These are phyloP conservation scores for Leucophenga montana DNA, from an alignment of 2,888 invertebrate genomes.

Conservation along the genomic window DNA sequence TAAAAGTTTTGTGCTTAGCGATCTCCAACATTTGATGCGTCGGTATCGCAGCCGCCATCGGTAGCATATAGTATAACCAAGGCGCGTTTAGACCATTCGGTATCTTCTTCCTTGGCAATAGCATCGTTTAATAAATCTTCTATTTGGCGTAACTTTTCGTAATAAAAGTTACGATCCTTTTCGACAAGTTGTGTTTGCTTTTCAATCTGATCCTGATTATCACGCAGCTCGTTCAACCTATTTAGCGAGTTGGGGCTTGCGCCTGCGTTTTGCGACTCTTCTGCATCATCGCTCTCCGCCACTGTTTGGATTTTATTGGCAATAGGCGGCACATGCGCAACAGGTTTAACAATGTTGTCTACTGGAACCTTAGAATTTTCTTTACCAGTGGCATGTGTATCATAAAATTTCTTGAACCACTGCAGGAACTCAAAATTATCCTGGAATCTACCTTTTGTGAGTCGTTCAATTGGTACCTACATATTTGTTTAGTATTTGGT, in stretches of 20 bases:
- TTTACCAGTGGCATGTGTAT: slow-evolving; percentile 93
- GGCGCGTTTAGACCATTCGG: slow-evolving; percentile 54
- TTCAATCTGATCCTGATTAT: slow-evolving; percentile 38
- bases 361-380: neutral
- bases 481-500: too few species aligned
- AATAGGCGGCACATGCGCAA: neutral
- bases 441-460: slow-evolving; percentile 98
- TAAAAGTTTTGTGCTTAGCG: slow-evolving; percentile 29
- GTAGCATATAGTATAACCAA: slow-evolving; percentile 53
- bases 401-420: slow-evolving; percentile 99
- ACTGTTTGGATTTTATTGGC: neutral
- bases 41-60: slow-evolving; percentile 34
- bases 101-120: slow-evolving; percentile 45
- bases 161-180: slow-evolving; percentile 57
- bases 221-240: slow-evolving; percentile 44
- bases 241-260: slow-evolving; percentile 43
- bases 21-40: slow-evolving; percentile 29
- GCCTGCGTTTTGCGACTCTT: neutral
- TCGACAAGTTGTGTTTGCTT: slow-evolving; percentile 40
- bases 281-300: neutral
- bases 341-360: neutral
- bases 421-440: slow-evolving; percentile 99
- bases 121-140: slow-evolving; percentile 57
- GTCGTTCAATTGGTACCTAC: slow-evolving; percentile 70
- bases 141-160: slow-evolving; percentile 57